These are phyloP conservation scores for Pionites leucogaster DNA, from an alignment of 2,113 vertebrate genomes.

Conservation along the genomic window DNA sequence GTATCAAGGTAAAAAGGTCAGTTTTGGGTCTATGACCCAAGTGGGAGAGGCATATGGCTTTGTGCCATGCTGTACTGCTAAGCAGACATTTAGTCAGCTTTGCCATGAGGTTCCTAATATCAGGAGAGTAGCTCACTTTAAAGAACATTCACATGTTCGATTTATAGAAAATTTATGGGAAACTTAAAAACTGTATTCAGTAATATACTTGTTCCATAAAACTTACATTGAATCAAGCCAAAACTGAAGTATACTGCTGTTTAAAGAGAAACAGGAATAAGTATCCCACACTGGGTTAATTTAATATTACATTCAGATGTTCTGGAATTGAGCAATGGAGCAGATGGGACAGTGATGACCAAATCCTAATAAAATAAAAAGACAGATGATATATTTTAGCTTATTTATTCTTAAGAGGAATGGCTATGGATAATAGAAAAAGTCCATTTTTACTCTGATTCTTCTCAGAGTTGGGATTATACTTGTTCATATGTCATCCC, in stretches of 20 bases:
- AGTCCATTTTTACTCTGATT: neutral
- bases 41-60: neutral
- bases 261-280: conserved; percentile 56
- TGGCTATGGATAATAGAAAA: conserved; percentile 12
- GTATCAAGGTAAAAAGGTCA: conserved; percentile 10
- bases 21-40: neutral
- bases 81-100: neutral
- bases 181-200: neutral
- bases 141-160: neutral
- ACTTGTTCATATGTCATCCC: conserved; percentile 1
- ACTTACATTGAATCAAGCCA: neutral
- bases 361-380: conserved; percentile 58
- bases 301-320: conserved; percentile 72
- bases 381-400: conserved; percentile 36
- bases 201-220: conserved; percentile 34
- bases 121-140: neutral
- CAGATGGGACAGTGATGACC: conserved; percentile 63
- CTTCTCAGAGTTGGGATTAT: neutral
- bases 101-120: neutral
- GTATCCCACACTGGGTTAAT: conserved; percentile 65
- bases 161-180: neutral
- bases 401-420: conserved; percentile 50
- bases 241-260: conserved; percentile 38
- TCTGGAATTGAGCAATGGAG: conserved; percentile 39
- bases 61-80: neutral